phyloP scores from a whole-genome alignment of 2,797 vertebrate species.

The Melopsittacus undulatus region DNA sequence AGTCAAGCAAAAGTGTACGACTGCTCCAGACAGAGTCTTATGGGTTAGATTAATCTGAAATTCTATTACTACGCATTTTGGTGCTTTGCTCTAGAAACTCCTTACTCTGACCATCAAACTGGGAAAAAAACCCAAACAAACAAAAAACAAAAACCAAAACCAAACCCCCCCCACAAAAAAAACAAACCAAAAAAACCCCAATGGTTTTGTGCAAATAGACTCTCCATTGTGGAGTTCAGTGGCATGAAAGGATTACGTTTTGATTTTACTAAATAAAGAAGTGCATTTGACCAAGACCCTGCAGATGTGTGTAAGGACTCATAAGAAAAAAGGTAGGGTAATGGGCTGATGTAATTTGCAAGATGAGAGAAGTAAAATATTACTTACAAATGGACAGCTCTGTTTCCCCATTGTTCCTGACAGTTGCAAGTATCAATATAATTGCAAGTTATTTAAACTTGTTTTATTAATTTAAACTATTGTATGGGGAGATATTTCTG shows the following conservation, averaged over 20 bases:
- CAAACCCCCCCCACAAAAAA: neutral
- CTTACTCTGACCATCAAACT: neutral
- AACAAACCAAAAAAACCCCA: neutral
- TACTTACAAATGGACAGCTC: neutral
- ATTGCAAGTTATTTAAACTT: neutral
- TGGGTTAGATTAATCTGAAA: neutral
- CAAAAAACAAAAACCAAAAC: neutral
- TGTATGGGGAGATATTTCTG: neutral
- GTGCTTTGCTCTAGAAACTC: neutral
- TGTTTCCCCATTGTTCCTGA: neutral
- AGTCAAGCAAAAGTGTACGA: neutral
- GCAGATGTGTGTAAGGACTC: neutral
- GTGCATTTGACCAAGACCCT: neutral
- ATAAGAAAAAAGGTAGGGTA: neutral
- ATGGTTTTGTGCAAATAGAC: neutral
- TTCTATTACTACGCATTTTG: neutral
- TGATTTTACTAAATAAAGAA: neutral
- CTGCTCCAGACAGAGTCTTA: neutral
- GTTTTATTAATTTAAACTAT: neutral
- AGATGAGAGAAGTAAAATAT: neutral
- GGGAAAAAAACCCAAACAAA: too few relatives aligned
- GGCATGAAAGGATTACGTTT: neutral
- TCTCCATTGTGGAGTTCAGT: neutral
- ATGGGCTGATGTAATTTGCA: neutral
- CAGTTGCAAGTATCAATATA: neutral